A percentile compares a stretch with the other conserved stretches of the same genome.
Evolutionary conservation across 2,888 invertebrate genomes (phyloP).

Genomic region (Yponomeuta malinellus): DNA sequence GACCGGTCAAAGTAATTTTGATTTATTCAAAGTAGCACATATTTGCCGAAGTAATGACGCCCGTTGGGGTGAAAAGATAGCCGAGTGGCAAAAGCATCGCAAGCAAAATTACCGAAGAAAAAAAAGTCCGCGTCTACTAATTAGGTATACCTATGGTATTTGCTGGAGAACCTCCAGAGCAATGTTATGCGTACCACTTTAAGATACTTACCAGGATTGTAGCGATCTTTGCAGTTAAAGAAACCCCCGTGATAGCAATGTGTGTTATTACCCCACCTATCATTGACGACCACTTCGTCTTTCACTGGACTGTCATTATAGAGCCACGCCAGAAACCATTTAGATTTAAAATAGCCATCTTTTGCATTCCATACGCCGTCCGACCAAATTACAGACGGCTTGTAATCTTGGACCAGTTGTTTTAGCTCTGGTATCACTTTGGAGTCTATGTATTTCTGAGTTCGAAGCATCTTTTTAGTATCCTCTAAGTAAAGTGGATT

Average conservation of each 20-base stretch:
- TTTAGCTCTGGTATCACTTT: conserved; percentile 89
- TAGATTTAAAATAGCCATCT: conserved; percentile 88
- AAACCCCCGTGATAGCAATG: conserved; percentile 93
- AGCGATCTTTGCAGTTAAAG: conserved; percentile 85
- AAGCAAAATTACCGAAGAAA: no score
- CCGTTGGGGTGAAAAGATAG: no score
- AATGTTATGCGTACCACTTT: no score
- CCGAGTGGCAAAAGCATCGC: no score
- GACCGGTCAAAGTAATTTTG: no score
- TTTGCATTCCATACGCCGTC: conserved; percentile 96
- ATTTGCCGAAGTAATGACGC: no score
- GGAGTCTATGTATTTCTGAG: conserved; percentile 79
- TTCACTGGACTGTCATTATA: conserved; percentile 94
- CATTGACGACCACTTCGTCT: conserved; percentile 92
- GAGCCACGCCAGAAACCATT: conserved; percentile 92
- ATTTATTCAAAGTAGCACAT: no score
- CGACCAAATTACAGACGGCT: conserved; percentile 91
- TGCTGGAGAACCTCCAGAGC: no score
- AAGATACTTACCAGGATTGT: conserved; percentile 45
- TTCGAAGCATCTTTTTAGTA: conserved; percentile 77
- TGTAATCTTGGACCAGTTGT: conserved; percentile 82
- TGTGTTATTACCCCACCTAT: conserved; percentile 91
- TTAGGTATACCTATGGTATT: no score
- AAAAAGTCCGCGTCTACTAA: no score
- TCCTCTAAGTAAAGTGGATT: conserved; percentile 87